A percentile compares a stretch with the other conserved stretches of the same genome.
Conservation (phyloP, 2,113 vertebrate genomes). For the Circaetus gallicus region DNA sequence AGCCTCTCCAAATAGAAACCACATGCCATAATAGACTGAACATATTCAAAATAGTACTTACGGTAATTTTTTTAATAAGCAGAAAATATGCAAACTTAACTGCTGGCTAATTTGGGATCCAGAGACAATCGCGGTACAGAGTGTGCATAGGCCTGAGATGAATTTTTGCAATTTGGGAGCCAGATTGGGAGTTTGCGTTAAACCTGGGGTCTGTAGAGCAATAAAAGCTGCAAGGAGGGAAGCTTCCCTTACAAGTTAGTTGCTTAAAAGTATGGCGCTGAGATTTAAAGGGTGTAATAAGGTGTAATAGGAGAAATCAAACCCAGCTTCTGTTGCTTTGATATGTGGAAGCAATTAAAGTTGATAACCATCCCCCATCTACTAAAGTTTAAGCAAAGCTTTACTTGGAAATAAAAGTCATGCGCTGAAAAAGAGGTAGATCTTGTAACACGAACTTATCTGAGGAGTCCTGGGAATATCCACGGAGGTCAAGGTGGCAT, state of each 20-base stretch:
- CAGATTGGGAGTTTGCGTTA: conserved; percentile 63
- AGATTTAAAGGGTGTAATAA: background rate
- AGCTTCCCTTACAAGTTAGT: background rate
- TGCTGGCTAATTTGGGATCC: conserved; percentile 82
- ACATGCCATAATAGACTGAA: conserved; percentile 85
- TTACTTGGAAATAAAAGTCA: background rate
- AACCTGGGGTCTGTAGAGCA: background rate
- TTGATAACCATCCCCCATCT: background rate
- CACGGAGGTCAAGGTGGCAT: background rate
- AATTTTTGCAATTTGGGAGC: conserved; percentile 52
- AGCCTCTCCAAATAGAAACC: conserved; percentile 95
- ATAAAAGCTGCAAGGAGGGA: conserved; percentile 48
- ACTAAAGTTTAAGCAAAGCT: background rate
- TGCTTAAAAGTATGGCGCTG: background rate
- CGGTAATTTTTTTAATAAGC: conserved; percentile 91
- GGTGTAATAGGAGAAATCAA: conserved; percentile 3
- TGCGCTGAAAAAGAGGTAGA: background rate
- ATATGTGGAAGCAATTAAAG: conserved; percentile 13
- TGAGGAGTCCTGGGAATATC: background rate
- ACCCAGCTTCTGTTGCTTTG: conserved; percentile 4
- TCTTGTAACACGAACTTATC: background rate
- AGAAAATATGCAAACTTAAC: conserved; percentile 89
- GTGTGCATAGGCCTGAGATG: conserved; percentile 16
- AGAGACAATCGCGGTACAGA: conserved; percentile 53
- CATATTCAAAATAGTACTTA: conserved; percentile 78